Evolutionary conservation across 2,888 invertebrate species (phyloP).

Genomic region (Diarsia dahlii): DNA sequence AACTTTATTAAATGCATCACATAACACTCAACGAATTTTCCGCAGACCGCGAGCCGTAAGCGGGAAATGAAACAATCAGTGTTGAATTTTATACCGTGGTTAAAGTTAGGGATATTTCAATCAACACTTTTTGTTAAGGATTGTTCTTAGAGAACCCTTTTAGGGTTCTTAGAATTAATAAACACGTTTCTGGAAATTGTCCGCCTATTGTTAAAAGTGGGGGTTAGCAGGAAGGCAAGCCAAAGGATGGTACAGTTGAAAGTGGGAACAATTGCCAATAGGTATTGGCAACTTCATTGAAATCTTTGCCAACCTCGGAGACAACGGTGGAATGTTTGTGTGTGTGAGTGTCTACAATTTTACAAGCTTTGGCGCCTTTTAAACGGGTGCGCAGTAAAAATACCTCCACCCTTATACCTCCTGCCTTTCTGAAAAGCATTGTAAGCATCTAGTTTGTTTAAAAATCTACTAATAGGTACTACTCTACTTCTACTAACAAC

Average conservation of each 20-base stretch:
- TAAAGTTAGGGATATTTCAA: conserved; percentile 40
- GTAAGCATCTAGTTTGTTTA: too few species aligned
- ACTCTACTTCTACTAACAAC: too few species aligned
- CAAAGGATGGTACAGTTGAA: background rate
- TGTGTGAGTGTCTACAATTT: background rate
- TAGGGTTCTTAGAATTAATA: conserved; percentile 19
- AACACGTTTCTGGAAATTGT: background rate
- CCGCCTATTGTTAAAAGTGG: background rate
- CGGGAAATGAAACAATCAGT: conserved; percentile 41
- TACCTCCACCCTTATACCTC: too few species aligned
- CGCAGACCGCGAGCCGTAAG: background rate
- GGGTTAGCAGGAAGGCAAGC: background rate
- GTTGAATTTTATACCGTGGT: conserved; percentile 26
- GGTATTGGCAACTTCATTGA: background rate
- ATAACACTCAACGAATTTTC: conserved; percentile 20
- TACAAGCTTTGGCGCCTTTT: background rate
- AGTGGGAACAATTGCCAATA: background rate
- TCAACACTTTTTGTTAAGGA: conserved; percentile 42
- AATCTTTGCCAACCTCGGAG: background rate
- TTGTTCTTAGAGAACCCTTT: conserved; percentile 18
- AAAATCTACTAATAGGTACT: too few species aligned
- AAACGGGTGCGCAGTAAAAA: background rate
- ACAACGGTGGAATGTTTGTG: background rate
- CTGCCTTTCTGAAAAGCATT: too few species aligned
- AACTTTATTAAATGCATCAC: conserved; percentile 21